Evolutionary conservation across 2,797 vertebrate species (phyloP).

Genomic region (Peromyscus attwateri): DNA sequence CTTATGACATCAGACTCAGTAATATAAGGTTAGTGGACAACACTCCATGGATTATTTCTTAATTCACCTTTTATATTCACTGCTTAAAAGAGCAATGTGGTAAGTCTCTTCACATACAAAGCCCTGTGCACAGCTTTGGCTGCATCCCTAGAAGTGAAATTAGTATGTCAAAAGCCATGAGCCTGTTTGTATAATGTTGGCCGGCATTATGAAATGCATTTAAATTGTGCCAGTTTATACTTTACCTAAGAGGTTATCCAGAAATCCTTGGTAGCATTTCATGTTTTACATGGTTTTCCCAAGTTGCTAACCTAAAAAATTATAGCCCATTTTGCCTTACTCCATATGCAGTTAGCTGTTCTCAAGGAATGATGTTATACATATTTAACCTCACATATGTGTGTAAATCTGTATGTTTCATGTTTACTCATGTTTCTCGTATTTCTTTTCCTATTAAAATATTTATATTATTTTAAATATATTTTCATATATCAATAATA

Average conservation of each 20-base stretch:
- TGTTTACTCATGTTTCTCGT: neutral
- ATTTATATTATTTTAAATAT: conserved; percentile 57
- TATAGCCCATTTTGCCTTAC: conserved; percentile 4
- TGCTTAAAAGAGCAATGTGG: conserved; percentile 51
- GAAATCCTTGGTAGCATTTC: neutral
- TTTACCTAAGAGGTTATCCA: neutral
- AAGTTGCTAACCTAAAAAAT: conserved; percentile 44
- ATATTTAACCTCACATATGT: neutral
- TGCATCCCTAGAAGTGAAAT: conserved; percentile 48
- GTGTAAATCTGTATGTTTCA: neutral
- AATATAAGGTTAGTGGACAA: conserved; percentile 44
- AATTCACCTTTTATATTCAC: conserved; percentile 64
- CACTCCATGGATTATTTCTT: neutral
- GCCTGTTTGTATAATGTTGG: conserved; percentile 39
- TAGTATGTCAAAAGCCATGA: neutral
- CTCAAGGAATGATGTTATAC: conserved; percentile 37
- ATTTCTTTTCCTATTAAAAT: conserved; percentile 19
- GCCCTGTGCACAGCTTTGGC: conserved; percentile 44
- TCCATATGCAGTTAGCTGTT: neutral
- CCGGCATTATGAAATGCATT: conserved; percentile 1
- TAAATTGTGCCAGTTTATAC: neutral
- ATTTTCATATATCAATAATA: conserved; percentile 34
- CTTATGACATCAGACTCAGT: conserved; percentile 53
- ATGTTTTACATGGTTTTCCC: conserved; percentile 40
- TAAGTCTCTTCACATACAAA: conserved; percentile 33